Conservation (phyloP, 1,140 invertebrate genomes). For the Drosophila quadrilineata region DNA sequence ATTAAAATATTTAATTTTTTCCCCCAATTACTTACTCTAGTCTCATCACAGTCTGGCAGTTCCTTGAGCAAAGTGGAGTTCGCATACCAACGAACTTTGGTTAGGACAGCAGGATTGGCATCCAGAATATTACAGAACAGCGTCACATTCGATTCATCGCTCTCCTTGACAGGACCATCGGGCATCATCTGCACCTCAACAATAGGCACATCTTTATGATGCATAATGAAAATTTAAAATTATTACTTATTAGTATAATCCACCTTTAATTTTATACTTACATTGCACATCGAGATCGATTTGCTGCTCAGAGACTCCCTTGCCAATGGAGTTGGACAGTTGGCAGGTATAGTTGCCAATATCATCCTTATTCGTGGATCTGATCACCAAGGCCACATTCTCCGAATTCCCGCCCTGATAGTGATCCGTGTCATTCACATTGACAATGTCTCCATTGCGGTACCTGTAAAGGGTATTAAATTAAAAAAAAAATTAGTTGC, state of each 20-base stretch:
- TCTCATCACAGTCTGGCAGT: slow-evolving; percentile 87
- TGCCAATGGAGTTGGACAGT: slow-evolving; percentile 88
- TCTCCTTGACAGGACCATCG: slow-evolving; percentile 88
- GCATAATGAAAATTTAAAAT: not conserved
- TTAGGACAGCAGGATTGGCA: slow-evolving; percentile 86
- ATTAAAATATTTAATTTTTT: too few relatives aligned
- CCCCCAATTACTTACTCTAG: slow-evolving; percentile 58
- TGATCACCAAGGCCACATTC: slow-evolving; percentile 88
- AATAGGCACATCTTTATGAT: slow-evolving; percentile 86
- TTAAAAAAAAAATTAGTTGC: slow-evolving; percentile 13
- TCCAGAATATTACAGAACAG: slow-evolving; percentile 89
- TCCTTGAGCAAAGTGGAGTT: slow-evolving; percentile 91
- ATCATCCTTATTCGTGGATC: slow-evolving; percentile 88
- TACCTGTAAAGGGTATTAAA: slow-evolving; percentile 84
- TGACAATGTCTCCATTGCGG: slow-evolving; percentile 86
- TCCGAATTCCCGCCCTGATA: slow-evolving; percentile 89
- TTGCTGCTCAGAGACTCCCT: slow-evolving; percentile 84
- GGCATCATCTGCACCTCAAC: slow-evolving; percentile 90
- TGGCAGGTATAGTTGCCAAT: slow-evolving; percentile 91
- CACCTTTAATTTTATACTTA: slow-evolving; percentile 83
- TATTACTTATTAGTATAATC: not conserved
- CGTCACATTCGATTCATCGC: slow-evolving; percentile 90
- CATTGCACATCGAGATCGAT: slow-evolving; percentile 90
- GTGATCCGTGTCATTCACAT: slow-evolving; percentile 84
- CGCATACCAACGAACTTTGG: slow-evolving; percentile 90